These are phyloP conservation scores for Turritopsis rubra DNA, from an alignment of 30 jellyfish, hydroid and myxozoan species.

Conservation along the genomic window DNA sequence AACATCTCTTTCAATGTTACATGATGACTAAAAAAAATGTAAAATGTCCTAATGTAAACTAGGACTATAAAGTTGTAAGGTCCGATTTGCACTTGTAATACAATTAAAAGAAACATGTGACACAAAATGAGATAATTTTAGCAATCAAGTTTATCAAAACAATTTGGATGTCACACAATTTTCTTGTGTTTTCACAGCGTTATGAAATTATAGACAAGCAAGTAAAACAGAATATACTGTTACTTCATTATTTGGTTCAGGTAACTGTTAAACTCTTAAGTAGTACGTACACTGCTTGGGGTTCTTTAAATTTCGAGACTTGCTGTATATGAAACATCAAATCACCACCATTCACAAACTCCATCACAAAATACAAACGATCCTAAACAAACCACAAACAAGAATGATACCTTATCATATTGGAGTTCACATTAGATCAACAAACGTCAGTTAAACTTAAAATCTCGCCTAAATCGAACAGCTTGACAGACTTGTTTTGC, in stretches of 20 bases:
- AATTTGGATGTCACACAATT: no score
- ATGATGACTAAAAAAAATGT: no score
- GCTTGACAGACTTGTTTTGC: no score
- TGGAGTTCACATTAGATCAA: not conserved
- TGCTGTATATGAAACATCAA: slow-evolving; percentile 98
- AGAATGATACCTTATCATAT: no score
- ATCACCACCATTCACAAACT: slow-evolving; percentile 98
- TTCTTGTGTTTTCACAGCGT: no score
- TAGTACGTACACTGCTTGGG: slow-evolving; percentile 98
- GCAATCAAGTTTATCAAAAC: not conserved
- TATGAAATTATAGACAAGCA: not conserved
- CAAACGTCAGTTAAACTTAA: no score
- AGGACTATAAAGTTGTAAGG: not conserved
- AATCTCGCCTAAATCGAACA: no score
- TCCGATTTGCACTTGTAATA: not conserved
- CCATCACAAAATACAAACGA: slow-evolving; percentile 97
- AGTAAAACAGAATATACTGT: not conserved
- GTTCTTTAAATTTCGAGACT: slow-evolving; percentile 96
- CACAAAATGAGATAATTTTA: not conserved
- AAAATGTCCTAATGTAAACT: not conserved
- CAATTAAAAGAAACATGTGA: not conserved
- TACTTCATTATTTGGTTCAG: not conserved
- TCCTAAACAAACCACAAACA: slow-evolving; percentile 41
- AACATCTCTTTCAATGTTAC: no score
- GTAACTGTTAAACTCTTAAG: not conserved